Conservation (phyloP, 2,113 vertebrate species). For the Calypte anna region DNA sequence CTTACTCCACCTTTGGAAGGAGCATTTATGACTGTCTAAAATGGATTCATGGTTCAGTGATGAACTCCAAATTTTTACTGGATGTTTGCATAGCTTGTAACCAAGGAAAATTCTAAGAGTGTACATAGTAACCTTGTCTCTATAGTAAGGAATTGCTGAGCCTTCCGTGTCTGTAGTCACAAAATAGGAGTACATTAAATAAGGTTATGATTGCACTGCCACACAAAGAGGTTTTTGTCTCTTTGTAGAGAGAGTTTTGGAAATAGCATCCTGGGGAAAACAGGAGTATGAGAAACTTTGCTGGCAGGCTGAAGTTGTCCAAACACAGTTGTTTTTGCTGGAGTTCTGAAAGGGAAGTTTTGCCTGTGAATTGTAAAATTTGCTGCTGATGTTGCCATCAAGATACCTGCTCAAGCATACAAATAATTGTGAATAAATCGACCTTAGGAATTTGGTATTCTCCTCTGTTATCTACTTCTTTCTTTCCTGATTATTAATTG, state of each 20-base stretch:
- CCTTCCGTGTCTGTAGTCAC: background rate
- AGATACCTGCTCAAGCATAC: conserved; percentile 3
- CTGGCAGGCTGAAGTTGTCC: background rate
- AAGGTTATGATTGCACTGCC: background rate
- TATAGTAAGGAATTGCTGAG: background rate
- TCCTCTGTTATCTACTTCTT: background rate
- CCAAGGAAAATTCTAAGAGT: background rate
- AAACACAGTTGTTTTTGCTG: conserved; percentile 14
- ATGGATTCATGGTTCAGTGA: background rate
- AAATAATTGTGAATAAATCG: conserved; percentile 30
- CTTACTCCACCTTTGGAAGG: background rate
- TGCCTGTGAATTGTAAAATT: conserved; percentile 35
- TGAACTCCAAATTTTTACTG: background rate
- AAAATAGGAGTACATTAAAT: background rate
- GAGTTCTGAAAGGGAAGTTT: background rate
- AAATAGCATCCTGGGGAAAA: background rate
- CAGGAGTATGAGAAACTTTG: background rate
- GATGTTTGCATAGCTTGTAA: background rate
- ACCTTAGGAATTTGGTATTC: background rate
- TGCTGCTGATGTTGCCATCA: background rate
- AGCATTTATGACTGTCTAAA: background rate
- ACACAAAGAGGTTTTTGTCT: background rate
- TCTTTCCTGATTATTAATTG: conserved; percentile 5
- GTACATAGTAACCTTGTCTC: background rate
- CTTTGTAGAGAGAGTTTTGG: background rate